Base-by-base conservation (phyloP, 2,113 vertebrate species). In the Peromyscus polionotus region DNA sequence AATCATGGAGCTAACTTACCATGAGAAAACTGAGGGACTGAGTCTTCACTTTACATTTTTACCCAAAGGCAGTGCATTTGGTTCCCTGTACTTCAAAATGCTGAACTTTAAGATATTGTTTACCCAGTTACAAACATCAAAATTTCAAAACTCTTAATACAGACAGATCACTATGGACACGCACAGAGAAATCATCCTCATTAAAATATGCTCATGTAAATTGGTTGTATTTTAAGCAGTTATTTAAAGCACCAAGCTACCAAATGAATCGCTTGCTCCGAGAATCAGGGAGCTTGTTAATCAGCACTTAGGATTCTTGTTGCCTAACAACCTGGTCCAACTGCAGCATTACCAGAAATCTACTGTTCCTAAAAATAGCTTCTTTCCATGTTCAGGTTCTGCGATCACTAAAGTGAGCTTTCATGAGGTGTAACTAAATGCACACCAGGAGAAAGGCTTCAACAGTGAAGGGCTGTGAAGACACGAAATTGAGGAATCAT, bases 261-360 rank as follows among this genome's bases (percentile, higher is more conserved):
- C 88, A 98, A 95, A 90, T 57, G 76, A 98, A 90, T 91, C 88
- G 89, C 97, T 97, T 96, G 98, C 97, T 98, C 94, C 85, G 84
- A 97, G 96, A 97, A 97, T 97, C 97, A 97, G 93, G 95, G 72
- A 73, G 88, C 54, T 70, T 94, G 95, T 97, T 98, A 98, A 98
- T 98, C 97, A 98, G 97, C 96, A 95, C 97, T 96, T 95, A 97
- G 91, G 89, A 97, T 97, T 98, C 97, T 94, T 88, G 98, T 98
- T 98, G 95, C 98, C 97, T 98, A 97, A 97, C 98, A 98, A 98
- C 98, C 36, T 83, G 91, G 98, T 93, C 98, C 95, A 98, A 97
- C 91, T 98, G 95, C 97, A 97, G 96, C 93, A 98, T 98, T 94
- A 97, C 73, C 97, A 98, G 81, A 98, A 98, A 98, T 88, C 97